phyloP scores from a whole-genome alignment of 1,140 invertebrate genomes.

The Musca domestica region DNA sequence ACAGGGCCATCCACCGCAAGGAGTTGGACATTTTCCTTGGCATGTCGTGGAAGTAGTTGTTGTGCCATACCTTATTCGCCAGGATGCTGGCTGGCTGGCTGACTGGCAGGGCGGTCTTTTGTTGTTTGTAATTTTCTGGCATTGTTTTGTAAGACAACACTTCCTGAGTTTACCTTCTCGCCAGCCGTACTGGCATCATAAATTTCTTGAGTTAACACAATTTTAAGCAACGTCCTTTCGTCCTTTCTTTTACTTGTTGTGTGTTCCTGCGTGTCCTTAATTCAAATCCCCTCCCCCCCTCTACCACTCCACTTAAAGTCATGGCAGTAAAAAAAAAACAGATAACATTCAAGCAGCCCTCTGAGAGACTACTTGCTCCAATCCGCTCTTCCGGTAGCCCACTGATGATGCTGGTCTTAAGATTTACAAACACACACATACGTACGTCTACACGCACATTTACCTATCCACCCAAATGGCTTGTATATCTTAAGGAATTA shows the following conservation, averaged over 20 bases:
- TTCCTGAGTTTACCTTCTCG: slow-evolving; percentile 20
- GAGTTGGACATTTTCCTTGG: neutral
- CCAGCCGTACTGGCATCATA: slow-evolving; percentile 17
- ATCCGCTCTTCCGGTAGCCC: too few species aligned
- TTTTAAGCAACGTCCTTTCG: neutral
- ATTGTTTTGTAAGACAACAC: slow-evolving; percentile 21
- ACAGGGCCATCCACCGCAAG: slow-evolving; percentile 14
- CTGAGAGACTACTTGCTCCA: too few species aligned
- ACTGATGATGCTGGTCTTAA: too few species aligned
- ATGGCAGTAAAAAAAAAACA: too few species aligned
- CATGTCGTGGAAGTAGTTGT: neutral
- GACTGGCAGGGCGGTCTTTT: neutral
- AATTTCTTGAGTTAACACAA: slow-evolving; percentile 11
- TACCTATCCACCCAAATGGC: neutral
- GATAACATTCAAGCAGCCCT: too few species aligned
- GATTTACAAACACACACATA: neutral
- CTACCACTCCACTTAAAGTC: too few species aligned
- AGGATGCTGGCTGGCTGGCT: too few species aligned
- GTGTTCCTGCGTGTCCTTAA: too few species aligned
- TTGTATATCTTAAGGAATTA: neutral
- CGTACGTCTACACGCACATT: neutral
- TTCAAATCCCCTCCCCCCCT: too few species aligned
- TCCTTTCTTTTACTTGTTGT: neutral
- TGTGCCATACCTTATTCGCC: too few species aligned
- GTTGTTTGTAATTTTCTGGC: slow-evolving; percentile 18